Evolutionary conservation across 2,113 vertebrate species (phyloP), one percentile per base, ranked within the genome.

Genomic region (Lamprotornis superbus): DNA sequence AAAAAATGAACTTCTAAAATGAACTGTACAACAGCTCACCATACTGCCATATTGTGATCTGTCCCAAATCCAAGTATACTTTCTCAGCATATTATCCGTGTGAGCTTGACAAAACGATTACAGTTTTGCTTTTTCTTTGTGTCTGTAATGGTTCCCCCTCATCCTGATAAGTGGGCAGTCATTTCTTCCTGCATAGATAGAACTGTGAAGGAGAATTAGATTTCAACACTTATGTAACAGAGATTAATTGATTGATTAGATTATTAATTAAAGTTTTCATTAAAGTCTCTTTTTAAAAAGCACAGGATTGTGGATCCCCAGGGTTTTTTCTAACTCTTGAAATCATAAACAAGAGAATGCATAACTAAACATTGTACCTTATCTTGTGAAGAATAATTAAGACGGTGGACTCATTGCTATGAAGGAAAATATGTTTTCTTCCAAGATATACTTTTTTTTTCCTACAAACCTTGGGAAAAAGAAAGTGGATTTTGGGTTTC

Each of bases 191-290:
- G 81, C 97, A 97, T 63, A 97, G 97, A 98, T 86, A 96, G 65
- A 96, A 94, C 96, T 97, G 91, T 97, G 97, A 96, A 97, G 95
- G 92, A 93, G 96, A 98, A 98, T 97, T 97, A 96, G 93, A 98
- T 97, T 97, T 96, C 97, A 96, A 92, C 94, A 97, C 90, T 97
- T 97, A 97, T 39, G 87, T 97, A 97, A 97, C 89, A 5, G 90
- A 98, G 98, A 98, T 98, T 98, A 98, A 98, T 98, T 98, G 98
- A 98, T 98, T 98, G 98, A 98, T 98, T 98, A 98, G 97, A 98
- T 98, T 98, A 98, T 98, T 98, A 98, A 98, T 98, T 98, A 98
- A 98, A 97, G 97, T 97, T 98, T 98, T 97, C 96, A 98, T 98
- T 98, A 98, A 96, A 97, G 97, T 97, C 52, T 91, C 96, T 97